A percentile compares a stretch with the other conserved stretches of the same genome.
phyloP scores from a whole-genome alignment of 2,113 vertebrate genomes.

The Uria lomvia region DNA sequence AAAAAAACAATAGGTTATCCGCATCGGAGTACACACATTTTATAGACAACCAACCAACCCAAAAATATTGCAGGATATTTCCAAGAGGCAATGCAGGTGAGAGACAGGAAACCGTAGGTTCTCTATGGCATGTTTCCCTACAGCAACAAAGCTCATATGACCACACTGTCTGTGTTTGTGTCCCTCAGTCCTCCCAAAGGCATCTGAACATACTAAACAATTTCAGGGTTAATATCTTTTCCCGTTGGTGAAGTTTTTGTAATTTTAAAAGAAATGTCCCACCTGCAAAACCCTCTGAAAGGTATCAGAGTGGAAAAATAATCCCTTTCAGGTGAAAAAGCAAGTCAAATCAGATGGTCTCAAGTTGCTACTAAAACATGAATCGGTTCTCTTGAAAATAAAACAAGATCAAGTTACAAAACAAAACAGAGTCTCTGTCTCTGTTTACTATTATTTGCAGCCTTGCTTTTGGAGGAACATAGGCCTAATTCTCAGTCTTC shows the following conservation, averaged over 20 bases:
- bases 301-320: not conserved
- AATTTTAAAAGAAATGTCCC: not conserved
- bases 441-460: not conserved
- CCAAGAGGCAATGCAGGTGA: not conserved
- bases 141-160: not conserved
- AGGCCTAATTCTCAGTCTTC: not conserved
- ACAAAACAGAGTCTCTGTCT: not conserved
- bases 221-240: not conserved
- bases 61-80: not conserved
- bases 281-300: not conserved
- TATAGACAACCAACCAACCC: not conserved
- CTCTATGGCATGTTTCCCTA: not conserved
- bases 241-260: not conserved
- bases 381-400: not conserved
- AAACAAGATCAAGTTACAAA: not conserved
- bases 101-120: not conserved
- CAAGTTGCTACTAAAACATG: not conserved
- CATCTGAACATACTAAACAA: not conserved
- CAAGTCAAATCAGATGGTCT: not conserved
- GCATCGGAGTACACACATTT: not conserved
- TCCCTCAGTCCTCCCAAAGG: not conserved
- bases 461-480: not conserved
- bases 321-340: not conserved
- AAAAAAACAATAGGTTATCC: not conserved
- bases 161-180: no score